Evolutionary conservation across 2,113 vertebrate genomes (phyloP).

Genomic region (Struthidea cinerea): DNA sequence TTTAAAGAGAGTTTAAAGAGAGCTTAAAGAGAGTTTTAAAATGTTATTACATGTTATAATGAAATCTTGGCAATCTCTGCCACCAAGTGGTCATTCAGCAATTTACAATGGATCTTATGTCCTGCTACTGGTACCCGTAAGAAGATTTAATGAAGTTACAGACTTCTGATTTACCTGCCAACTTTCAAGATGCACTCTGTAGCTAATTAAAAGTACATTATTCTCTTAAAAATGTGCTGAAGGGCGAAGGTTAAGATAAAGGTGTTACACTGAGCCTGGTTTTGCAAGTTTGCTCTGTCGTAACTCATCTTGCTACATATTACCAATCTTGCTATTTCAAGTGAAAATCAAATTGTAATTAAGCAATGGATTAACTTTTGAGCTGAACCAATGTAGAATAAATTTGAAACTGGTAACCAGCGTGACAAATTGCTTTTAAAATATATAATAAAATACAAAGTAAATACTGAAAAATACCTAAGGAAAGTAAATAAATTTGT

Average conservation of each 20-base stretch:
- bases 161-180: not conserved
- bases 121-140: not conserved
- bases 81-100: slow-evolving; percentile 55
- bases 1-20: not conserved
- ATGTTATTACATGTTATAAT: not conserved
- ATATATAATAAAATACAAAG: not conserved
- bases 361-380: not conserved
- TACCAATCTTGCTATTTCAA: not conserved
- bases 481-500: not conserved
- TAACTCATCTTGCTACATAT: not conserved
- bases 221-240: not conserved
- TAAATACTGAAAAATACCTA: not conserved
- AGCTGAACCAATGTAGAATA: not conserved
- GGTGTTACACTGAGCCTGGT: not conserved
- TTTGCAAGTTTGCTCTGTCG: not conserved
- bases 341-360: not conserved
- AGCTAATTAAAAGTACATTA: not conserved
- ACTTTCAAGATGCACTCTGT: not conserved
- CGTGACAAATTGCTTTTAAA: not conserved
- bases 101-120: not conserved
- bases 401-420: not conserved
- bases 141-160: not conserved
- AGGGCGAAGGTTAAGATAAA: not conserved
- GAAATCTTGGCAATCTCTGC: slow-evolving; percentile 46
- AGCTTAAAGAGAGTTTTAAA: not conserved